These are phyloP conservation scores for Pseudochaenichthys georgianus DNA, from an alignment of 2,797 vertebrate species.

Conservation along the genomic window DNA sequence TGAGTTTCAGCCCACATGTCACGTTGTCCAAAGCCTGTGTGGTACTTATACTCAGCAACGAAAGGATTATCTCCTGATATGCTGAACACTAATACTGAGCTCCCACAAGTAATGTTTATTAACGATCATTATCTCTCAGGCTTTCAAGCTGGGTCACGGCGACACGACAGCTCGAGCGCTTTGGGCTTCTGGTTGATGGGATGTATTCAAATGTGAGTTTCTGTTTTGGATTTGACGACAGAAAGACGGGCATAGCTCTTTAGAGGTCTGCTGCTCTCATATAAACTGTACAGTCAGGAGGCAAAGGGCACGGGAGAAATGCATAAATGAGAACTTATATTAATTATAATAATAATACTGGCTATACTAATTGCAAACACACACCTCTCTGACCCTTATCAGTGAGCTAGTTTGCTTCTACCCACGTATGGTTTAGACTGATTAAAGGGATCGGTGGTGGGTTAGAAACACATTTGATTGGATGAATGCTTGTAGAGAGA, in stretches of 20 bases:
- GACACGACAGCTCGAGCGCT: neutral
- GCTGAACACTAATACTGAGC: neutral
- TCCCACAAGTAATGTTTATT: neutral
- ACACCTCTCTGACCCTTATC: no score
- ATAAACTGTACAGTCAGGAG: neutral
- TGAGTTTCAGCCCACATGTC: neutral
- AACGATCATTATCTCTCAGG: neutral
- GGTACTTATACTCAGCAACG: neutral
- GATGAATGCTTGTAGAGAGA: no score
- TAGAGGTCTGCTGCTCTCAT: neutral
- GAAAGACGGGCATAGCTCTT: neutral
- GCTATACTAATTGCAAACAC: no score
- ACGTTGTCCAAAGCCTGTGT: neutral
- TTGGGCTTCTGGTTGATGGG: neutral
- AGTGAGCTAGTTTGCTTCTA: no score
- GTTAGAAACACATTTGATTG: no score
- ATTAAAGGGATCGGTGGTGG: no score
- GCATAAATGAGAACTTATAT: no score
- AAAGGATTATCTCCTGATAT: conserved; percentile 1
- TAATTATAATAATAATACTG: no score
- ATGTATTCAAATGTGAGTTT: neutral
- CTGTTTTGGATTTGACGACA: neutral
- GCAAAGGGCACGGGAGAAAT: neutral
- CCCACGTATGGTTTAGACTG: no score
- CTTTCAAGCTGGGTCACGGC: neutral